A percentile compares a stretch with the other conserved stretches of the same genome.
Conservation (phyloP, 1,140 invertebrate genomes). For the Metaphire vulgaris region DNA sequence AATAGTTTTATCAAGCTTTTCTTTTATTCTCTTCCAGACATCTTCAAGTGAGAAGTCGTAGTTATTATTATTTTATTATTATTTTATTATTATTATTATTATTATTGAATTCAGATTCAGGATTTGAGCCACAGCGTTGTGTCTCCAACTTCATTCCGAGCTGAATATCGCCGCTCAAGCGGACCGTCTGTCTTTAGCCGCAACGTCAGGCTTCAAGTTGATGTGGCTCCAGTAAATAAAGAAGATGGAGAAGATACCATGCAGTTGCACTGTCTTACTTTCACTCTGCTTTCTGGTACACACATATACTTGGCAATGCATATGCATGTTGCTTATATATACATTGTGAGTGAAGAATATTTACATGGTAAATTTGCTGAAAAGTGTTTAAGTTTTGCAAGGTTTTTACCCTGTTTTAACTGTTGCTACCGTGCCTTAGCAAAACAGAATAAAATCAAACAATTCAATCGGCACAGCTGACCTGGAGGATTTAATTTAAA, state of each 20-base stretch:
- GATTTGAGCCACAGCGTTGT: slow-evolving; percentile 95
- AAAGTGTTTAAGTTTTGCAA: not conserved
- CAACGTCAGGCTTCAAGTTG: slow-evolving; percentile 91
- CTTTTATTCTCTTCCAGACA: too few relatives aligned
- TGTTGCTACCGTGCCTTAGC: not conserved
- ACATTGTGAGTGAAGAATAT: not conserved
- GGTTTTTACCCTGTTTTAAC: not conserved
- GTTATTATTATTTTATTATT: too few relatives aligned
- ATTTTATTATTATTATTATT: too few relatives aligned
- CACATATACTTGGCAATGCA: not conserved
- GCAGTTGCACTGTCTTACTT: slow-evolving; percentile 84
- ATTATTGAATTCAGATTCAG: slow-evolving; percentile 92
- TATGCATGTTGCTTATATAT: not conserved
- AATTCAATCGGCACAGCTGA: not conserved
- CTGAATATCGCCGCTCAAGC: slow-evolving; percentile 86
- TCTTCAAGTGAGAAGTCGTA: too few relatives aligned
- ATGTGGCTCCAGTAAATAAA: slow-evolving; percentile 48
- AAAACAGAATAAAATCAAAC: not conserved
- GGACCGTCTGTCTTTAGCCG: slow-evolving; percentile 93
- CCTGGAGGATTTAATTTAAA: too few relatives aligned
- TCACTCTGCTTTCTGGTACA: slow-evolving; percentile 87
- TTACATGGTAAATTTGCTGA: not conserved
- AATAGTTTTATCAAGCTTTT: too few relatives aligned
- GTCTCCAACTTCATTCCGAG: slow-evolving; percentile 92
- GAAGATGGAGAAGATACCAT: slow-evolving; percentile 54